phyloP scores from a whole-genome alignment of 2,797 vertebrate species.

The Pangasius krempfi region DNA sequence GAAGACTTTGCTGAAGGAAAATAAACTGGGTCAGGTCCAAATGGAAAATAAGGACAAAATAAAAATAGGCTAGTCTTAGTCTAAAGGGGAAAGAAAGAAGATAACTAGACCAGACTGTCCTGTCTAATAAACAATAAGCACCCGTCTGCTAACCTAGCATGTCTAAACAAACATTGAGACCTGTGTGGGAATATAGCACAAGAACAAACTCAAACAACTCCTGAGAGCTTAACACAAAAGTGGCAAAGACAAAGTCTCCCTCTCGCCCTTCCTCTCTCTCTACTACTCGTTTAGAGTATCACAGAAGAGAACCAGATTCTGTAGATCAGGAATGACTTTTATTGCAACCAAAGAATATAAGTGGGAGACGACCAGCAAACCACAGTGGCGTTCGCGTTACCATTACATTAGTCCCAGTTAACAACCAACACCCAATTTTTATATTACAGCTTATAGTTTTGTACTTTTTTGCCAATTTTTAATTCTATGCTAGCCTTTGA shows the following conservation, averaged over 20 bases:
- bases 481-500: neutral
- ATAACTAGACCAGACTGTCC: conserved; percentile 4
- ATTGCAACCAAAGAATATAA: neutral
- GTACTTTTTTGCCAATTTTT: neutral
- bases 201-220: neutral
- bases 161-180: neutral
- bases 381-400: neutral
- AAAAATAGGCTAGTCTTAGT: neutral
- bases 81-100: neutral
- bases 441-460: neutral
- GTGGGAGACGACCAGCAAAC: neutral
- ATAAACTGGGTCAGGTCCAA: conserved; percentile 8
- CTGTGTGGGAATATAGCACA: neutral
- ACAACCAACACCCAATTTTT: neutral
- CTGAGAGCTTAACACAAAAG: neutral
- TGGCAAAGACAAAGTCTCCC: neutral
- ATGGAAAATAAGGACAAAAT: neutral
- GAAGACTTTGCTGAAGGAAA: neutral
- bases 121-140: neutral
- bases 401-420: neutral
- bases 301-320: neutral
- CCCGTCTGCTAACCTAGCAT: neutral
- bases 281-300: neutral
- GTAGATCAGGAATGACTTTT: neutral
- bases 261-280: neutral